Percentiles rank a stretch among this genome's conserved stretches.
These are phyloP conservation scores for Enhydra lutris DNA, from an alignment of 2,113 vertebrate species.

Conservation along the genomic window DNA sequence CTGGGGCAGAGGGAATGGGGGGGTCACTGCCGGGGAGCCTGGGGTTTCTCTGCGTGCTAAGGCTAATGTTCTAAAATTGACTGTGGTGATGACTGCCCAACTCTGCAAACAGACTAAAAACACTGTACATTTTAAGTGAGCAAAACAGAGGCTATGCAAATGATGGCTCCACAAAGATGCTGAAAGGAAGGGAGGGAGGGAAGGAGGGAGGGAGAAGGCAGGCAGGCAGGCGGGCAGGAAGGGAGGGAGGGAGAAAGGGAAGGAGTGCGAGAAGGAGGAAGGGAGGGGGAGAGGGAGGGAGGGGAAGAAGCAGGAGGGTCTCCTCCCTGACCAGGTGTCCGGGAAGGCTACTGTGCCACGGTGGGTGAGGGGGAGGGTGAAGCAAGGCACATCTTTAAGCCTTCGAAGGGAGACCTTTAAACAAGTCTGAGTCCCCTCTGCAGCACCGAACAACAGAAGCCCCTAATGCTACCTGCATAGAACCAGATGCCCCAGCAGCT, in stretches of 20 bases:
- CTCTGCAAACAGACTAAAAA: background rate
- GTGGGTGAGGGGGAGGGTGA: rapidly evolving
- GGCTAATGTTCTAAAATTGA: background rate
- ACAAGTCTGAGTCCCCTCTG: background rate
- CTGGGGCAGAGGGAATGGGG: background rate
- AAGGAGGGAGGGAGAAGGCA: too few species aligned
- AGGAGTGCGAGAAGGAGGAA: background rate
- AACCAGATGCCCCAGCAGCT: background rate
- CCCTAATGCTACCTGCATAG: rapidly evolving
- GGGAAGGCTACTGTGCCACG: too few species aligned
- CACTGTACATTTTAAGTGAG: background rate
- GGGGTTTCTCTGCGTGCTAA: background rate
- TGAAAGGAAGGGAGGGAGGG: background rate
- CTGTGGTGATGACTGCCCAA: too few species aligned
- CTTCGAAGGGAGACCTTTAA: too few species aligned
- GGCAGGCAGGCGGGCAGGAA: too few species aligned
- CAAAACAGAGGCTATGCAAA: background rate
- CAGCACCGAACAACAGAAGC: background rate
- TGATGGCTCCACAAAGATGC: background rate
- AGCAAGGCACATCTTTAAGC: too few species aligned
- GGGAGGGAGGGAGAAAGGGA: too few species aligned
- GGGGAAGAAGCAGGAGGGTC: too few species aligned
- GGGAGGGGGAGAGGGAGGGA: too few species aligned
- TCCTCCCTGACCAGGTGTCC: background rate
- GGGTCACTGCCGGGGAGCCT: too few species aligned